phyloP scores from a whole-genome alignment of 2,113 vertebrate genomes.

The Brachirus orientalis region DNA sequence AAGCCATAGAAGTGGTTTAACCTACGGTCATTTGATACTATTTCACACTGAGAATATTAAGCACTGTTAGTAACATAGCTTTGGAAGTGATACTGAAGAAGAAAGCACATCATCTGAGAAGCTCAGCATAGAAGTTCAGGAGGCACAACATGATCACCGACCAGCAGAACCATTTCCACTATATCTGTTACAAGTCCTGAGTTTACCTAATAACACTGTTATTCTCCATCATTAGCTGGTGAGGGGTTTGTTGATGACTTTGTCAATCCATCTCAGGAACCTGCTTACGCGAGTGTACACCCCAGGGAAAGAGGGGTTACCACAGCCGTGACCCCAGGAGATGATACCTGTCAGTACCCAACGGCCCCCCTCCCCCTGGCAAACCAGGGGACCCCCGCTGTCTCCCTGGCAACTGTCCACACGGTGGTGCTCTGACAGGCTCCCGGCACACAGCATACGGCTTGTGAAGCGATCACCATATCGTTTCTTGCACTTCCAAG shows the following conservation, averaged over 20 bases:
- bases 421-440: conserved; percentile 84
- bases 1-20: too few species aligned
- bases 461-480: conserved; percentile 86
- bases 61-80: neutral
- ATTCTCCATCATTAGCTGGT: conserved; percentile 29
- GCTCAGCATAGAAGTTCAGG: neutral
- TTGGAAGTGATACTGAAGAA: neutral
- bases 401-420: conserved; percentile 92
- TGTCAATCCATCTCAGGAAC: conserved; percentile 88
- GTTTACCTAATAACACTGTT: neutral
- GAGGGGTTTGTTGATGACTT: conserved; percentile 66
- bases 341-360: conserved; percentile 89
- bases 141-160: neutral
- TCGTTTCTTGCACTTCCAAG: conserved; percentile 81
- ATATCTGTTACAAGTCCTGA: neutral
- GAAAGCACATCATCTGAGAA: neutral
- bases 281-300: conserved; percentile 90
- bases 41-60: neutral
- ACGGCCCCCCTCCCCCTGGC: conserved; percentile 82
- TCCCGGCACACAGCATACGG: conserved; percentile 90
- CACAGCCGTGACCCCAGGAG: conserved; percentile 91
- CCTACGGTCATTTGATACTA: neutral
- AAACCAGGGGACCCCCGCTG: conserved; percentile 89
- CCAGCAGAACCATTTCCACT: too few species aligned
- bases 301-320: conserved; percentile 86